phyloP scores from a whole-genome alignment of 2,888 invertebrate genomes.

The Herminia tarsipennalis region DNA sequence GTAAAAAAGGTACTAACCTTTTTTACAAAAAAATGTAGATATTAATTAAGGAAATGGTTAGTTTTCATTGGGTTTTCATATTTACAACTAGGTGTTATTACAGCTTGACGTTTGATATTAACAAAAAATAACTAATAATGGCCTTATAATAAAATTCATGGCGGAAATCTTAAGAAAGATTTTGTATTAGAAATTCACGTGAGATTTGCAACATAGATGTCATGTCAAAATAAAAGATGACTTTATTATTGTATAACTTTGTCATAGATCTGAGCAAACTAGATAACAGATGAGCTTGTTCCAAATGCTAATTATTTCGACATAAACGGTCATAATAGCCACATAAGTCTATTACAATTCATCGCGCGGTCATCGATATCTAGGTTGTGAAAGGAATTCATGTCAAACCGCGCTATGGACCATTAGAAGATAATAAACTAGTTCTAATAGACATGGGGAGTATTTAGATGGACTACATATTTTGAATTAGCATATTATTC shows the following conservation, averaged over 20 bases:
- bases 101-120: too few species aligned
- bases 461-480: constrained; percentile 34
- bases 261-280: background rate
- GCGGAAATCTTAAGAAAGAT: too few species aligned
- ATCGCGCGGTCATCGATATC: constrained; percentile 9
- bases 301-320: background rate
- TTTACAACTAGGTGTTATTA: too few species aligned
- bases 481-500: constrained; percentile 17
- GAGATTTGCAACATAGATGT: too few species aligned
- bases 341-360: background rate
- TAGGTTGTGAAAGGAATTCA: constrained; percentile 33
- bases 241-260: background rate
- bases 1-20: too few species aligned
- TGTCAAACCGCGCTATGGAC: constrained; percentile 23
- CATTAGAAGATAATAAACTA: constrained; percentile 25
- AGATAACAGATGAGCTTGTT: background rate
- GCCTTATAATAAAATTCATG: too few species aligned
- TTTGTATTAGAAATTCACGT: too few species aligned
- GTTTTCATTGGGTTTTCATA: too few species aligned
- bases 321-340: background rate
- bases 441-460: constrained; percentile 22
- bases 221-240: too few species aligned
- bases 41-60: too few species aligned
- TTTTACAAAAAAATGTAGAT: too few species aligned
- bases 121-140: too few species aligned